A percentile compares a stretch with the other conserved stretches of the same genome.
Evolutionary conservation across 2,888 invertebrate genomes (phyloP).

Genomic region (Dermolepida albohirtum): DNA sequence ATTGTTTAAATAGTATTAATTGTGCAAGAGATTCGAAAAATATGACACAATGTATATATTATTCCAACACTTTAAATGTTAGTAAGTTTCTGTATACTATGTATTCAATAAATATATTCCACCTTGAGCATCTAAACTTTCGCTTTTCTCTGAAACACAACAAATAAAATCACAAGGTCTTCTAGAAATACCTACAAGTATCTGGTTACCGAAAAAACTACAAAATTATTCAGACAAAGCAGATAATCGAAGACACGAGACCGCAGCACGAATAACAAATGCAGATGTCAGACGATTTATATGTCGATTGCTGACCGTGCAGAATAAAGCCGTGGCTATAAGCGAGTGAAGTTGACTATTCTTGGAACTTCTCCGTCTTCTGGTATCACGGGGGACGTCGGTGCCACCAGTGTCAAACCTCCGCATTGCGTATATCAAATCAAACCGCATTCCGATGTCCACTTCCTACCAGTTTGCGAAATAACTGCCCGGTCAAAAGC

Average conservation of each 20-base stretch:
- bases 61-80: too few relatives aligned
- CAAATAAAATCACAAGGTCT: too few relatives aligned
- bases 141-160: too few relatives aligned
- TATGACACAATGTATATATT: too few relatives aligned
- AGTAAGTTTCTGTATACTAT: too few relatives aligned
- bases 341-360: constrained; percentile 5
- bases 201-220: constrained; percentile 17
- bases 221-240: constrained; percentile 19
- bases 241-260: constrained; percentile 17
- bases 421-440: constrained; percentile 46
- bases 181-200: constrained; percentile 1
- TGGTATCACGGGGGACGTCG: constrained; percentile 17
- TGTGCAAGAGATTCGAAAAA: too few relatives aligned
- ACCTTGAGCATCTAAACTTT: too few relatives aligned
- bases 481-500: constrained; percentile 30
- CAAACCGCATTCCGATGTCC: constrained; percentile 48
- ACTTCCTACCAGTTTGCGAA: constrained; percentile 35
- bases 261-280: constrained; percentile 23
- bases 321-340: constrained; percentile 10
- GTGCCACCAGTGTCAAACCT: constrained; percentile 36
- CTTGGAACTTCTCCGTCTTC: constrained; percentile 32
- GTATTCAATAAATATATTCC: too few relatives aligned
- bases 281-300: constrained; percentile 19
- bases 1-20: too few relatives aligned
- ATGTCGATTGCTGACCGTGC: constrained; percentile 16